Base-by-base conservation (phyloP, 2,888 invertebrate genomes). In the Drosophila emarginata region DNA sequence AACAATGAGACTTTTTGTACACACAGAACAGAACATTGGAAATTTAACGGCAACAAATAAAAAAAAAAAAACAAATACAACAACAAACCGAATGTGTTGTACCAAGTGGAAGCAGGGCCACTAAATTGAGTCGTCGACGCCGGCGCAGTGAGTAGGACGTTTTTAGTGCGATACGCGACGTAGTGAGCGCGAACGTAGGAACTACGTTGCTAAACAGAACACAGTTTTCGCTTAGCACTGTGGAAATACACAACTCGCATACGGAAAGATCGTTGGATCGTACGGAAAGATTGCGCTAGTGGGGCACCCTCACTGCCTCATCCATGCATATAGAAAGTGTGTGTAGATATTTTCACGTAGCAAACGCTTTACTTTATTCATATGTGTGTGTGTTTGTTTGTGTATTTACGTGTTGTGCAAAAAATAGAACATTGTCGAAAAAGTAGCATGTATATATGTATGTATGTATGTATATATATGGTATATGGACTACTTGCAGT, bases 121-220 rank as follows among this genome's bases (percentile, higher is more conserved):
- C 82, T 82, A 82, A 85, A 82, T 82, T 85, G 82, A 85, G 77
- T 81, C 79, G 81, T 84, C 72, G 72, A 63, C 71, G 71, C 74
- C 66, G 75, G 67, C 70, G 75, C 77, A 78, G 51, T 74, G 82
- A 76, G 85, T 81, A 84, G 81, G 81, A 81, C 71, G 74, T 74
- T 54, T 57, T 57, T 58, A 61, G 64, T 69, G 64, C 56, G 59
- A 63, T 32, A 45, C 21, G 15, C 40, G 15, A 45, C 40, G 58
- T 54, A 9, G 28, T 53, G 15, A 23, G 69, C 57, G 69, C 45
- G 76, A 79, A 73, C 68, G 74, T 65, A 72, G 78, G 81, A 74
- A 80, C 78, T 74, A 77, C 68, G 66, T 70, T 61, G 70, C 65
- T 74, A 76, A 70, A 80, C 78, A 85, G 80, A 32, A 54, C 36